Evolutionary conservation across 2,113 vertebrate genomes (phyloP), one percentile per base, ranked within the genome.

Genomic region (Antennarius striatus): DNA sequence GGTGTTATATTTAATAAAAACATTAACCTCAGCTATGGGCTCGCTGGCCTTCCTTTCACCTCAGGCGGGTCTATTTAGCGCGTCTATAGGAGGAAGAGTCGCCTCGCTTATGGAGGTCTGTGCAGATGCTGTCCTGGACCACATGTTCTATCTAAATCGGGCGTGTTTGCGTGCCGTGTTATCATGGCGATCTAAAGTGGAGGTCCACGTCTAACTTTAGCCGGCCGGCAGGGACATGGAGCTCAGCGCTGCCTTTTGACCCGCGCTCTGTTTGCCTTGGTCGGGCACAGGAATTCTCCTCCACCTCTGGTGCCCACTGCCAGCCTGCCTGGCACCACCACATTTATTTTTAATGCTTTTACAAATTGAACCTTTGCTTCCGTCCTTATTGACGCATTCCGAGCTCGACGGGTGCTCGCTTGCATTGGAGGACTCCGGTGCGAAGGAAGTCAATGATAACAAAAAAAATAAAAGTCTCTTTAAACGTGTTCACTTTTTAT

Each of bases 1-100:
- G 78, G 72, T 84, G 81, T 89, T 88, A 84, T 89, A 91, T 92
- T 91, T 88, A 91, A 93, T 91, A 91, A 90, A 90, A 88, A 88
- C 84, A 65, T 84, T 84, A 89, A 89, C 73, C 85, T 86, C 82
- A 85, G 59, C 30, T 65, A 14, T 70, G 56, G 3, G 28, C 39
- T 57, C 36, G 9, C 59, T 36, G 62, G 56, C 75, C 17, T 73
- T 40, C 77, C 36, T 56, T 32, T 85, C 45, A 54, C 53, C 56
- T 76, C 70, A 61, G 59, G n/a, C 52, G 3, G 61, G 57, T 36
- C 74, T 52, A 45, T 53, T 57, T n/a, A 63, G 68, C 11, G 43
- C 60, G 62, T 15, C 52, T 55, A 45, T 22, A 64, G 63, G 57
- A 68, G 81, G 69, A 63, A 73, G 39, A 6, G 39, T 1, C 1